Evolutionary conservation across 2,797 vertebrate species (phyloP).

Genomic region (Sebastes flavidus): DNA sequence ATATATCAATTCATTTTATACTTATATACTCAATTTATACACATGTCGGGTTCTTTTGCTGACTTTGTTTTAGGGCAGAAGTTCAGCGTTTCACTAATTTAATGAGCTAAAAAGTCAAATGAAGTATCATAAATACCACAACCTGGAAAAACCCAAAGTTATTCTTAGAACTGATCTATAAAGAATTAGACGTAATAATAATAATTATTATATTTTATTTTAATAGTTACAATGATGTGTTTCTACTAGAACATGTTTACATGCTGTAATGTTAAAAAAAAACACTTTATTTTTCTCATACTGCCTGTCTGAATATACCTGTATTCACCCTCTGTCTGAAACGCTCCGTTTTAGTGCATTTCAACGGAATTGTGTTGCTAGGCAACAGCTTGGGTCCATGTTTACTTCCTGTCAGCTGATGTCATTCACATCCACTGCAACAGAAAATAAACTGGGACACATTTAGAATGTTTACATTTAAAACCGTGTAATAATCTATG

Average conservation of each 20-base stretch:
- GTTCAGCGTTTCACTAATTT: neutral
- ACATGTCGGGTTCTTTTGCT: neutral
- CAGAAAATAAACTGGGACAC: too few relatives aligned
- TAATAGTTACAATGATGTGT: neutral
- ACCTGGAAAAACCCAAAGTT: neutral
- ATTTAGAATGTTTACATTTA: too few relatives aligned
- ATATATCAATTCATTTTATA: neutral
- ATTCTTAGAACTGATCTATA: neutral
- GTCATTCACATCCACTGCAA: too few relatives aligned
- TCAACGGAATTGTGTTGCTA: too few relatives aligned
- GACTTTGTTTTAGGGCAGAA: neutral
- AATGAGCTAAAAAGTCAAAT: neutral
- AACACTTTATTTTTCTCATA: too few relatives aligned
- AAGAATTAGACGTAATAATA: neutral
- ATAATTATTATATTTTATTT: neutral
- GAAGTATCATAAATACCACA: neutral
- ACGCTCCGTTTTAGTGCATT: too few relatives aligned
- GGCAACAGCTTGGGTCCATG: too few relatives aligned
- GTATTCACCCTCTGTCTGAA: too few relatives aligned
- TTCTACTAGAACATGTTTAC: too few relatives aligned
- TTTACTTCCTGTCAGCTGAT: too few relatives aligned
- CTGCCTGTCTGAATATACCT: rapidly evolving
- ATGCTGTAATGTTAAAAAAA: too few relatives aligned
- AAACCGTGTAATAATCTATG: too few relatives aligned
- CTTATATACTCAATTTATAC: neutral